These are phyloP conservation scores for Troides oblongomaculatus DNA, from an alignment of 2,888 invertebrate species.

Conservation along the genomic window DNA sequence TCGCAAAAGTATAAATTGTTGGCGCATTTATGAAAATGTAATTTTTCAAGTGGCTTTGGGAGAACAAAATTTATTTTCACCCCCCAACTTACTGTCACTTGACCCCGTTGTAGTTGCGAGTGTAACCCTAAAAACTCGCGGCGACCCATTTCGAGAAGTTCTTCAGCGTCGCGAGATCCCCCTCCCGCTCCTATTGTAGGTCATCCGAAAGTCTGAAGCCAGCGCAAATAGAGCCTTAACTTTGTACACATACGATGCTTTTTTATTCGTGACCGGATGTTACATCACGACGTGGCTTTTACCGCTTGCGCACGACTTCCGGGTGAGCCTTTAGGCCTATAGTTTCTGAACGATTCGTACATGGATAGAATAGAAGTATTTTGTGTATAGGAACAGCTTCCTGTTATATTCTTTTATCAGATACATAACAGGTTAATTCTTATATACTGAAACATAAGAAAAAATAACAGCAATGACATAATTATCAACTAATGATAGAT, in stretches of 20 bases:
- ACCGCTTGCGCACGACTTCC: not conserved
- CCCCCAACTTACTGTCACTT: conserved; percentile 25
- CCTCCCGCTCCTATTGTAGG: conserved; percentile 54
- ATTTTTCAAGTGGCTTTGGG: conserved; percentile 10
- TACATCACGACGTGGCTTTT: not conserved
- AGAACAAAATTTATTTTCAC: conserved; percentile 25
- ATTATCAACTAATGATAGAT: too few species aligned
- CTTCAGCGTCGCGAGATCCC: conserved; percentile 48
- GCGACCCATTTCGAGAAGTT: conserved; percentile 61
- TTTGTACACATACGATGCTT: not conserved
- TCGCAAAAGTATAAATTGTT: too few species aligned
- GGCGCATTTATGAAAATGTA: too few species aligned
- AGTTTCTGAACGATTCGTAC: too few species aligned
- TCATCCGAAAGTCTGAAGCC: conserved; percentile 31
- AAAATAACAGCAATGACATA: too few species aligned
- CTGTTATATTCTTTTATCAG: too few species aligned
- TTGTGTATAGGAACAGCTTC: too few species aligned
- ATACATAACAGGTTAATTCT: too few species aligned
- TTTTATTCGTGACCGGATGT: conserved; percentile 5
- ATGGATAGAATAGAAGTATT: too few species aligned
- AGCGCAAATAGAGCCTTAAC: conserved; percentile 22
- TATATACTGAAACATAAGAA: too few species aligned
- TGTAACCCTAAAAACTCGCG: conserved; percentile 32
- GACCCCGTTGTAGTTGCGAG: conserved; percentile 29
- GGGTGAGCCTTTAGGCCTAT: not conserved